A percentile compares a stretch with the other conserved stretches of the same genome.
These are phyloP conservation scores for Pardalotus punctatus DNA, from an alignment of 2,113 vertebrate genomes.

Conservation along the genomic window DNA sequence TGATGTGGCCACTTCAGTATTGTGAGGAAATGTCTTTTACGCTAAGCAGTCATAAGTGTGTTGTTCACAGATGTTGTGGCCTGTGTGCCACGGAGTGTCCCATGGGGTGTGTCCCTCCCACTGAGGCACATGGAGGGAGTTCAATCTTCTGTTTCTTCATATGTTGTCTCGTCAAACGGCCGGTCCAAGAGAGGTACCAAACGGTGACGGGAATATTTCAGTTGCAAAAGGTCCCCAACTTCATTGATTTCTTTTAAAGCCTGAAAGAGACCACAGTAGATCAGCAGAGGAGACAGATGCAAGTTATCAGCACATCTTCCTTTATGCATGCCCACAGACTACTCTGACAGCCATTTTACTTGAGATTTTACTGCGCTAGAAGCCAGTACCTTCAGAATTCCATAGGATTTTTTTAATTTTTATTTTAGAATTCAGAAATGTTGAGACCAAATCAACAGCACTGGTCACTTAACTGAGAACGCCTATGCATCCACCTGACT, in stretches of 20 bases:
- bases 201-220: slow-evolving; percentile 91
- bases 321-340: background rate
- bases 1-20: slow-evolving; percentile 65
- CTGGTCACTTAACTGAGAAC: background rate
- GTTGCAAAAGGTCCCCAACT: slow-evolving; percentile 90
- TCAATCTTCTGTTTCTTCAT: slow-evolving; percentile 89
- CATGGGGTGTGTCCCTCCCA: background rate
- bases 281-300: background rate
- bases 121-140: slow-evolving; percentile 47
- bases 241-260: slow-evolving; percentile 88
- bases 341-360: background rate
- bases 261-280: slow-evolving; percentile 64
- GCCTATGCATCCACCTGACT: background rate
- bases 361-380: background rate
- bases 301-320: background rate
- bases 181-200: slow-evolving; percentile 81
- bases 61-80: slow-evolving; percentile 53
- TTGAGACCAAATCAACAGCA: background rate
- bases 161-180: slow-evolving; percentile 87
- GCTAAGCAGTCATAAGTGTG: slow-evolving; percentile 60
- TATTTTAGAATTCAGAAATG: background rate
- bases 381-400: background rate
- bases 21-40: slow-evolving; percentile 67
- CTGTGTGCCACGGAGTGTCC: slow-evolving; percentile 55
- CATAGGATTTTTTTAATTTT: background rate